Evolutionary conservation across 1,140 invertebrate genomes (phyloP).

Genomic region (Zaprionus vittiger): DNA sequence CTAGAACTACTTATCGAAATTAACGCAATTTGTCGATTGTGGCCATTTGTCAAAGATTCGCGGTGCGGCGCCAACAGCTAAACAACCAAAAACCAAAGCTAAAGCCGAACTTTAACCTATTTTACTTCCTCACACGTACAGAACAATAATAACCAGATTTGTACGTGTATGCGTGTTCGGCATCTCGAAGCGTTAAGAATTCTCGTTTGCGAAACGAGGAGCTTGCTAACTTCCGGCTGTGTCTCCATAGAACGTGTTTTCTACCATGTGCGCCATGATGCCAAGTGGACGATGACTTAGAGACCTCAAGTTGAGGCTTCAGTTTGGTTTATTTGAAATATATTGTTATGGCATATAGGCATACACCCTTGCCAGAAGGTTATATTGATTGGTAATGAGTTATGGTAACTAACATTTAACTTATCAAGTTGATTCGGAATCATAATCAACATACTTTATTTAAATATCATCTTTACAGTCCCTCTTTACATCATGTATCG

Average conservation of each 20-base stretch:
- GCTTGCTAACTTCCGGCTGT: conserved; percentile 57
- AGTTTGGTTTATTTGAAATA: conserved; percentile 20
- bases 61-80: conserved; percentile 34
- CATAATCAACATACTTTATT: no score
- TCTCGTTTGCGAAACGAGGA: conserved; percentile 47
- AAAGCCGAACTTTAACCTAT: conserved; percentile 70
- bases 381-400: background rate
- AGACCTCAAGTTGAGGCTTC: conserved; percentile 4
- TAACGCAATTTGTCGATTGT: conserved; percentile 49
- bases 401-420: background rate
- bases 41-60: conserved; percentile 54
- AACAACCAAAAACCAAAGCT: background rate
- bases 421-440: background rate
- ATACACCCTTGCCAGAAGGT: conserved; percentile 5
- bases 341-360: conserved; percentile 10
- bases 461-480: no score
- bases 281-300: conserved; percentile 49
- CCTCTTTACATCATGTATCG: no score
- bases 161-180: background rate
- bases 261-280: conserved; percentile 51
- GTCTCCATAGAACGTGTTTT: conserved; percentile 63
- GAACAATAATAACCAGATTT: conserved; percentile 18
- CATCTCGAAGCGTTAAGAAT: conserved; percentile 40
- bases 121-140: conserved; percentile 65
- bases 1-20: conserved; percentile 58